Evolutionary conservation across 1,140 invertebrate genomes (phyloP).

Genomic region (Leptinotarsa defecta): DNA sequence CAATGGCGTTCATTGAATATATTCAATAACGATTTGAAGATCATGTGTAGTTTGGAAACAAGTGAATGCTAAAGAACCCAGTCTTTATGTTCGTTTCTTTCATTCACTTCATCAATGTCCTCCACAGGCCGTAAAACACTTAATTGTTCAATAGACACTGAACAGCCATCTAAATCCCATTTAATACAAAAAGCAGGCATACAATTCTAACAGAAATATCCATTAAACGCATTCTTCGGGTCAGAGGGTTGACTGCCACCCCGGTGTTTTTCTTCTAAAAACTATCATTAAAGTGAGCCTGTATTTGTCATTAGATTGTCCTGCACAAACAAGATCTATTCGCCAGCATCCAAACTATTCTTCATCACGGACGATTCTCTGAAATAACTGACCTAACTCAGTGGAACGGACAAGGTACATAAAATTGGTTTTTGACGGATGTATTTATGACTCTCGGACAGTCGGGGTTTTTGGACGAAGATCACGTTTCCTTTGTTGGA

Average conservation of each 20-base stretch:
- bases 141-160: slow-evolving; percentile 6
- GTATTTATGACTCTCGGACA: neutral
- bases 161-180: slow-evolving; percentile 3
- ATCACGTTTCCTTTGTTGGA: neutral
- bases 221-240: neutral
- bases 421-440: neutral
- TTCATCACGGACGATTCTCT: neutral
- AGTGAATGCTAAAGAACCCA: neutral
- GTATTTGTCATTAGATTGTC: neutral
- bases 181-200: neutral
- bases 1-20: too few species aligned
- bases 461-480: neutral
- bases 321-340: neutral
- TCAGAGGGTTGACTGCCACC: neutral
- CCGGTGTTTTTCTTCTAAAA: neutral
- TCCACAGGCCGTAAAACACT: slow-evolving; percentile 4
- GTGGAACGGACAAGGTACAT: neutral
- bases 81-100: neutral
- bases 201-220: slow-evolving; percentile 4
- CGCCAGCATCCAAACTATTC: neutral
- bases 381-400: slow-evolving; percentile 2
- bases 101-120: neutral
- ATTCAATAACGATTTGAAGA: too few species aligned
- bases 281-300: neutral
- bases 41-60: too few species aligned